Percentiles rank a stretch among this genome's conserved stretches.
These are phyloP conservation scores for Guaruba guarouba DNA, from an alignment of 2,113 vertebrate genomes.

Conservation along the genomic window DNA sequence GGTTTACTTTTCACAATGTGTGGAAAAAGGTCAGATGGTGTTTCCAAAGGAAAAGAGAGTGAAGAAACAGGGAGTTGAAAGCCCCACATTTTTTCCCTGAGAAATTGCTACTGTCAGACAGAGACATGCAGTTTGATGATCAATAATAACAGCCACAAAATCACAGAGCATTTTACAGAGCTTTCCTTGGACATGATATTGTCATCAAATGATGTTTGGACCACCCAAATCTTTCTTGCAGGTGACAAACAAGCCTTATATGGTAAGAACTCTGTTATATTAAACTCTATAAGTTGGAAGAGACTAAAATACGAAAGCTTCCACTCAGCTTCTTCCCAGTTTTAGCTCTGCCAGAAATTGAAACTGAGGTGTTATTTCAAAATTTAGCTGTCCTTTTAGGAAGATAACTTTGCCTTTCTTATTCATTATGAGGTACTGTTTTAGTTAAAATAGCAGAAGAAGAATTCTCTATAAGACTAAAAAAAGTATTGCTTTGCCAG, in stretches of 20 bases:
- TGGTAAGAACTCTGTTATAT: background rate
- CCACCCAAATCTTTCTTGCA: background rate
- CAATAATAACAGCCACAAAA: background rate
- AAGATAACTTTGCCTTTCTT: background rate
- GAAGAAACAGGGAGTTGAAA: background rate
- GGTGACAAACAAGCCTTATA: background rate
- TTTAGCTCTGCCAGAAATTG: background rate
- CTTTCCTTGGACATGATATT: background rate
- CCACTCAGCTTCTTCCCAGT: background rate
- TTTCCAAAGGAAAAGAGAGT: background rate
- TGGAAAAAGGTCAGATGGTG: background rate
- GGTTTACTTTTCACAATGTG: background rate
- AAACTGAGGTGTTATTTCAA: background rate
- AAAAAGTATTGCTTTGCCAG: background rate
- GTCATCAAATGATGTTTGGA: background rate
- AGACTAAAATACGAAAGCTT: background rate
- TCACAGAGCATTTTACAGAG: background rate
- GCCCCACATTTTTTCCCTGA: background rate
- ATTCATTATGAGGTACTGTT: background rate
- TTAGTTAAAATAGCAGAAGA: background rate
- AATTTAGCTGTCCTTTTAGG: background rate
- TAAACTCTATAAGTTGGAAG: background rate
- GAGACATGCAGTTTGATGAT: background rate
- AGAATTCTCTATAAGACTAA: background rate
- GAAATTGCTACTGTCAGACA: background rate